Conservation (phyloP, 1,140 invertebrate species). For the Panagrolaimus sp. region DNA sequence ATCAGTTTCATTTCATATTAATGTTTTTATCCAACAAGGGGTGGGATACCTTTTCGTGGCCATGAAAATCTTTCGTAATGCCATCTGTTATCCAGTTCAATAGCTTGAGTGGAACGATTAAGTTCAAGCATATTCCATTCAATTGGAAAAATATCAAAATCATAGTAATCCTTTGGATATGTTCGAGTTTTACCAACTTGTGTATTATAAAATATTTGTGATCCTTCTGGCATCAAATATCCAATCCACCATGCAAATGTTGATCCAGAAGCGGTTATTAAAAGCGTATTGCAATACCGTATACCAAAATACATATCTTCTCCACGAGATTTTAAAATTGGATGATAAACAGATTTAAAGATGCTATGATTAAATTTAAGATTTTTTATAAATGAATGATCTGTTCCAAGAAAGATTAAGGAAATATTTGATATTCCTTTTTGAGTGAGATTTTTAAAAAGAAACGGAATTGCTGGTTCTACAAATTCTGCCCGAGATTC, state of each 20-base stretch:
- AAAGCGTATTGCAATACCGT: neutral
- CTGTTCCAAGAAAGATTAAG: neutral
- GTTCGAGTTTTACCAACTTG: neutral
- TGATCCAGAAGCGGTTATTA: neutral
- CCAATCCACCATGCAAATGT: constrained; percentile 1
- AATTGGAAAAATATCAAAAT: neutral
- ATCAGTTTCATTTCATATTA: no score
- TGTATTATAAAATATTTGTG: neutral
- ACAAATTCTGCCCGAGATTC: neutral
- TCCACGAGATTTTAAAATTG: neutral
- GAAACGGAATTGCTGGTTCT: neutral
- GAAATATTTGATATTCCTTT: neutral
- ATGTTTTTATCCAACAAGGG: no score
- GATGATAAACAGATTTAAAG: neutral
- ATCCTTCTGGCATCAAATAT: neutral
- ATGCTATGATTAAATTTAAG: neutral
- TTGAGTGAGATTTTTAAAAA: neutral
- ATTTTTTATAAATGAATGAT: neutral
- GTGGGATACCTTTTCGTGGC: no score
- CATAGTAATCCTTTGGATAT: neutral
- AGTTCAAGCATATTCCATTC: neutral
- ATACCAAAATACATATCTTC: neutral
- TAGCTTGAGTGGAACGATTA: neutral
- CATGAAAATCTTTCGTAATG: neutral
- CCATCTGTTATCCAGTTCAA: neutral